Base-by-base conservation (phyloP, 2,113 vertebrate species). In the Cinclus cinclus region DNA sequence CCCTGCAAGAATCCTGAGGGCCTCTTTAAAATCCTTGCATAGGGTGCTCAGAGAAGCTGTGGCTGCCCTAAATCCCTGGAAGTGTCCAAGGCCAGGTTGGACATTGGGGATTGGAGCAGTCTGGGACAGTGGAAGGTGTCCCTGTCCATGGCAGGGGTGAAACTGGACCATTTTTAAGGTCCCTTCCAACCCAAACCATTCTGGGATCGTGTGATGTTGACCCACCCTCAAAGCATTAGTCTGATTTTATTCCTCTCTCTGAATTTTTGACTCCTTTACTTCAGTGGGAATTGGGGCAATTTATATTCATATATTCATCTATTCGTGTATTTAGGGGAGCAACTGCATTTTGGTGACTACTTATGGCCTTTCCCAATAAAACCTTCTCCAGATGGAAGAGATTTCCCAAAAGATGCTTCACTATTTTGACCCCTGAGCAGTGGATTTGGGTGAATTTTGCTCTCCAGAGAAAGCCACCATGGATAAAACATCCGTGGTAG, bases 81-180 rank as follows among this genome's bases (percentile, higher is more conserved):
- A 69, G 1, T 76, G 62, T 3, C 20, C 70, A 21, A 42, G 41
- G 21, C 21, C 55, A 23, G n/a, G 21, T 0, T 90, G 55, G 78
- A 68, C 35, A 37, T 37, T 0, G 0, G 23, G 23, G 2, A 1
- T 75, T 68, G 46, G 47, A 69, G 11, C 30, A 7, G 0, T 3
- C 55, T 90, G 55, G 47, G 41, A 3, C 0, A 3, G 30, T 47
- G 63, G 70, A 3, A 77, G 31, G 0, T 69, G 41, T 56, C 47
- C 27, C 55, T 69, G 35, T 8, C 31, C 47, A 31, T 35, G 70
- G 30, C 25, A 69, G 12, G 47, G 25, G 4, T 60, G 31, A 70
- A 5, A 55, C 0, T 0, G 0, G n/a, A 9, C 47, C 18, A 2
- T 3, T 2, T 56, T 63, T 42, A 42, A 56, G 6, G 10, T 83